Percentiles rank a stretch among this genome's conserved stretches.
Evolutionary conservation across 2,888 invertebrate genomes (phyloP).

Genomic region (Drosophila mercatorum): DNA sequence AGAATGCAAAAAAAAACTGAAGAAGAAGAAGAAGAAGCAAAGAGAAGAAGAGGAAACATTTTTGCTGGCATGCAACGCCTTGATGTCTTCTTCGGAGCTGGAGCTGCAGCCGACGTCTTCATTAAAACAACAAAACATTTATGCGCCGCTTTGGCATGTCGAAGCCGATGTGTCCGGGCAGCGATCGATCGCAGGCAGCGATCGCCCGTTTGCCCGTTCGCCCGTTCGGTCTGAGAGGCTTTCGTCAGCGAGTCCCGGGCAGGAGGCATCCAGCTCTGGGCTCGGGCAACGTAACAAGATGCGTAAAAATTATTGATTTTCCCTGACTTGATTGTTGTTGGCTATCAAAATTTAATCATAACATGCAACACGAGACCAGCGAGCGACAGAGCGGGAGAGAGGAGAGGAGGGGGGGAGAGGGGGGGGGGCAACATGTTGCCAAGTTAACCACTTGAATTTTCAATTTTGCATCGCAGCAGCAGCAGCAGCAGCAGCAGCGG

Average conservation of each 20-base stretch:
- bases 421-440: constrained; percentile 64
- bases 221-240: constrained; percentile 50
- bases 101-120: constrained; percentile 72
- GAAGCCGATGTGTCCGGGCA: constrained; percentile 55
- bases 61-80: constrained; percentile 76
- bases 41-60: constrained; percentile 61
- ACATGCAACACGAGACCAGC: constrained; percentile 63
- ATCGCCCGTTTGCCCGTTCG: constrained; percentile 18
- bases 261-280: constrained; percentile 1
- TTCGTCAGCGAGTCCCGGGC: constrained; percentile 46
- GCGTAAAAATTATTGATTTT: constrained; percentile 84
- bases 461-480: constrained; percentile 68
- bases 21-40: constrained; percentile 11
- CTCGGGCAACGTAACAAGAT: constrained; percentile 77
- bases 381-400: neutral
- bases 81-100: constrained; percentile 68
- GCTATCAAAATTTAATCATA: constrained; percentile 82
- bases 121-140: constrained; percentile 83
- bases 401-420: rapidly evolving
- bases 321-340: constrained; percentile 79
- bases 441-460: constrained; percentile 79
- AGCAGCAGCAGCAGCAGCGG: constrained; percentile 44
- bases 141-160: constrained; percentile 79
- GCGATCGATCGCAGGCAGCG: constrained; percentile 16
- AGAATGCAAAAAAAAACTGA: constrained; percentile 35